Percentiles rank a stretch among this genome's conserved stretches.
These are phyloP conservation scores for Buathra laborator DNA, from an alignment of 2,888 invertebrate genomes.

Conservation along the genomic window DNA sequence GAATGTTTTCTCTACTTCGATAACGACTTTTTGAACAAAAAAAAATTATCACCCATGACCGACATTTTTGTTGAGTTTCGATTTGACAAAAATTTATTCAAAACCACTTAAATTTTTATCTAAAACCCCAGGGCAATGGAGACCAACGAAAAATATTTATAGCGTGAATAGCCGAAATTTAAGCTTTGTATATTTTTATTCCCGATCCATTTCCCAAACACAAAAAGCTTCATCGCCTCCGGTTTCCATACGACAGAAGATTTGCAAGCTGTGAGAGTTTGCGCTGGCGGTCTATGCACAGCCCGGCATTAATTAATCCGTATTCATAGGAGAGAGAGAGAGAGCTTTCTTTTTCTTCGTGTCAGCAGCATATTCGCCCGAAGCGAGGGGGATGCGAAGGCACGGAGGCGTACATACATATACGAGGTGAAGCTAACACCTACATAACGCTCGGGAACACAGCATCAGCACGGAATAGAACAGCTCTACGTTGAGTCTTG, in stretches of 20 bases:
- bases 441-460: constrained; percentile 31
- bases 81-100: neutral
- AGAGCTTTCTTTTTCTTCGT: constrained; percentile 49
- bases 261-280: constrained; percentile 40
- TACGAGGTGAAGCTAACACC: constrained; percentile 49
- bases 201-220: constrained; percentile 41
- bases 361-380: constrained; percentile 27
- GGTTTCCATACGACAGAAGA: constrained; percentile 25
- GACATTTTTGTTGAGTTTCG: neutral
- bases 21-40: neutral
- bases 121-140: neutral
- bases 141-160: neutral
- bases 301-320: constrained; percentile 64
- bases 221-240: constrained; percentile 40
- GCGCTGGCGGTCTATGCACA: constrained; percentile 11
- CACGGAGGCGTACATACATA: constrained; percentile 30
- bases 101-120: neutral
- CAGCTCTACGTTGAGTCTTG: constrained; percentile 38
- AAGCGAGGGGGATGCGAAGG: constrained; percentile 18
- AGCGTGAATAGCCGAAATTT: neutral
- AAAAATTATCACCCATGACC: neutral
- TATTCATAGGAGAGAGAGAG: constrained; percentile 54
- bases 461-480: constrained; percentile 48
- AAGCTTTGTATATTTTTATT: constrained; percentile 40
- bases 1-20: neutral